These are phyloP conservation scores for Marasmarcha lunaedactyla DNA, from an alignment of 2,888 invertebrate genomes.

Conservation along the genomic window DNA sequence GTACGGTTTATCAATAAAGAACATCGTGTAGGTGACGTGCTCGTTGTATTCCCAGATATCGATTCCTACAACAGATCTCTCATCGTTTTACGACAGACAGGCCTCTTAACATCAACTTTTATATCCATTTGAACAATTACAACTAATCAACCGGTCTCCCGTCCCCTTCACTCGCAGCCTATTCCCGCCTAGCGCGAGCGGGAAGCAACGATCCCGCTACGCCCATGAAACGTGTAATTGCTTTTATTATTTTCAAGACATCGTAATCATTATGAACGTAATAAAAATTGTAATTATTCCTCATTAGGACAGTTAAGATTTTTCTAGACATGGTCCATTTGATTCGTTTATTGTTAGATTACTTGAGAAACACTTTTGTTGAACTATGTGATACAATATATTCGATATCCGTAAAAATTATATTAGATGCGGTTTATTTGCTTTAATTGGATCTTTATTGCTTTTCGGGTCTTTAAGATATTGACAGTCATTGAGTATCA, in stretches of 20 bases:
- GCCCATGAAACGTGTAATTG: constrained; percentile 66
- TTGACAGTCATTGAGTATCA: no score
- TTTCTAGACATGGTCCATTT: constrained; percentile 65
- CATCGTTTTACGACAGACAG: constrained; percentile 63
- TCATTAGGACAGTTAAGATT: constrained; percentile 71
- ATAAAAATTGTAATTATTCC: constrained; percentile 71
- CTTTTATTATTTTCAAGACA: constrained; percentile 70
- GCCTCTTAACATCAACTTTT: constrained; percentile 66
- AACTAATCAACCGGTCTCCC: constrained; percentile 46
- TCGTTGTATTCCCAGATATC: no score
- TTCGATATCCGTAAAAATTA: no score
- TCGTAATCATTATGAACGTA: constrained; percentile 68
- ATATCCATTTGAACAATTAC: constrained; percentile 69
- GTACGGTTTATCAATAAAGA: no score
- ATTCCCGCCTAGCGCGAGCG: constrained; percentile 27
- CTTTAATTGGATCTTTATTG: no score
- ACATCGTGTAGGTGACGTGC: no score
- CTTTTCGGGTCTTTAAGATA: no score
- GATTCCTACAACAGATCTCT: constrained; percentile 18
- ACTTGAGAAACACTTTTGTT: no score
- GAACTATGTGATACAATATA: no score
- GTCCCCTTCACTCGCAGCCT: constrained; percentile 27
- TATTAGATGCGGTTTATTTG: no score
- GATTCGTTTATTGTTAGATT: constrained; percentile 61
- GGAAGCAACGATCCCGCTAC: constrained; percentile 41